These are phyloP conservation scores for cat (Felis catus) DNA, from an alignment of 2,113 vertebrate genomes.

Conservation along the genomic window F.catus_Fca126_mat1.0 CM031422.1:18063001-18063500, in stretches of 20 bases:
- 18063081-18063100: conserved; percentile 16
- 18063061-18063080: neutral
- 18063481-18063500: no score
- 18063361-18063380: neutral
- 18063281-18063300: neutral
- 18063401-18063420: neutral
- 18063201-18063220: neutral
- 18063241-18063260: neutral
- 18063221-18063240: neutral
- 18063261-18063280: neutral
- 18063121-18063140: conserved; percentile 10
- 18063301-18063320: neutral
- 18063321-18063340: neutral
- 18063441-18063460: neutral
- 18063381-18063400: neutral
- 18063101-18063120: neutral
- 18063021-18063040: neutral
- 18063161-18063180: neutral
- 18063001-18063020: neutral
- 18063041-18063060: neutral
- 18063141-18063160: neutral
- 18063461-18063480: no score
- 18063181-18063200: neutral
- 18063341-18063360: neutral
- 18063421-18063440: neutral